Evolutionary conservation across 2,797 vertebrate species (phyloP).

Genomic region (Diplodus sargus): DNA sequence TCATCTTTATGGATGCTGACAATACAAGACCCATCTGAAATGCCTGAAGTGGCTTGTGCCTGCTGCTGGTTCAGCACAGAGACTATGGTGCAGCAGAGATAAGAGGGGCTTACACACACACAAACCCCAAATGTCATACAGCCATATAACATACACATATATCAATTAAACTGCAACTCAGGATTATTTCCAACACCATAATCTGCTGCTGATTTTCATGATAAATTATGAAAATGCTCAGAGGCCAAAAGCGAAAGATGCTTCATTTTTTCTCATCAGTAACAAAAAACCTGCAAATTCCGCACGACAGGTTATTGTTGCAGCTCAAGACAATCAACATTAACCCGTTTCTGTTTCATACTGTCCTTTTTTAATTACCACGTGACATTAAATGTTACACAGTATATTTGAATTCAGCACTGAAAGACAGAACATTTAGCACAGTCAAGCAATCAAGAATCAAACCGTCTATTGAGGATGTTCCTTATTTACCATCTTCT

Average conservation of each 20-base stretch:
- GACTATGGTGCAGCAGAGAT: conserved; percentile 48
- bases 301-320: too few relatives aligned
- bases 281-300: too few relatives aligned
- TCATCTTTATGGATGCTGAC: conserved; percentile 75
- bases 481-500: background rate
- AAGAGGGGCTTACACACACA: conserved; percentile 39
- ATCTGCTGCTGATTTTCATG: too few relatives aligned
- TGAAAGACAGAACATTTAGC: background rate
- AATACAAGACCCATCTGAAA: conserved; percentile 66
- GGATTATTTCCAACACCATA: too few relatives aligned
- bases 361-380: too few relatives aligned
- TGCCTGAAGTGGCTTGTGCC: conserved; percentile 59
- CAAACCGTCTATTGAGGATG: background rate
- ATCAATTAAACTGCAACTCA: background rate
- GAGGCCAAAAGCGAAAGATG: too few relatives aligned
- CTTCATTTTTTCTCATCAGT: too few relatives aligned
- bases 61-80: conserved; percentile 69
- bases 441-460: background rate
- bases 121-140: conserved; percentile 38
- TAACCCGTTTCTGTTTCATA: too few relatives aligned
- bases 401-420: background rate
- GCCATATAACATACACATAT: conserved; percentile 27
- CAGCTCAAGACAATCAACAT: too few relatives aligned
- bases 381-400: background rate
- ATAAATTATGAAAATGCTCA: too few relatives aligned